These are phyloP conservation scores for Artemia sp. DNA, from an alignment of 2,888 invertebrate genomes.

Conservation along the genomic window DNA sequence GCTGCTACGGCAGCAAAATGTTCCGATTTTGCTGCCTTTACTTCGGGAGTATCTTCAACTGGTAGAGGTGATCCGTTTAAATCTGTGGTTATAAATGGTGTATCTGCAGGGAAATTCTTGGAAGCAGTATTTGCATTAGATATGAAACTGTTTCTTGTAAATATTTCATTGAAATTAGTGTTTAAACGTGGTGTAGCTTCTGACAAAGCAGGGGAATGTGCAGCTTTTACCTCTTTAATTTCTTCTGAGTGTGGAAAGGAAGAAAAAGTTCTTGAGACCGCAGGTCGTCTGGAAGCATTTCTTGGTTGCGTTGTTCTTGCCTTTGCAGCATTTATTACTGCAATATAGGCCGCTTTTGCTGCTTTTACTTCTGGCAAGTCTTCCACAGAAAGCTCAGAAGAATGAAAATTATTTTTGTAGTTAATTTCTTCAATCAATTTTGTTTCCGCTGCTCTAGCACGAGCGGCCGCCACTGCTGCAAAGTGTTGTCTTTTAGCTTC, in stretches of 20 bases:
- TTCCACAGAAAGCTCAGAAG: background rate
- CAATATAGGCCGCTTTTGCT: background rate
- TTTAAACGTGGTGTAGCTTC: background rate
- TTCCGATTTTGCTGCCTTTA: slow-evolving; percentile 5
- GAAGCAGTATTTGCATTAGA: background rate
- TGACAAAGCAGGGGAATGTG: background rate
- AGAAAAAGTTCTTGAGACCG: background rate
- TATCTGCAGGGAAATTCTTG: too few relatives aligned
- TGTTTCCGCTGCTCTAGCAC: background rate
- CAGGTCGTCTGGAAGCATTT: background rate
- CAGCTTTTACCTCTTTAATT: background rate
- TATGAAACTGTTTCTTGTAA: background rate
- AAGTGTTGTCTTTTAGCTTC: slow-evolving; percentile 4
- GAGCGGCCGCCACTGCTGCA: background rate
- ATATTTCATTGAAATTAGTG: background rate
- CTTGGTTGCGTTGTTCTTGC: background rate
- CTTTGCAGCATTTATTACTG: background rate
- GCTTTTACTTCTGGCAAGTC: background rate
- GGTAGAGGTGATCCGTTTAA: background rate
- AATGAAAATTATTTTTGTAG: background rate
- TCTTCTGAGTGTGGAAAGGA: too few relatives aligned
- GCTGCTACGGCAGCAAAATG: slow-evolving; percentile 6
- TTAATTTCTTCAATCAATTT: background rate
- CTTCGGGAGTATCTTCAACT: slow-evolving; percentile 7
- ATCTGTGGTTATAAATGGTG: too few relatives aligned